Conservation (phyloP, 2,888 invertebrate species). For the Piscicola geometra region DNA sequence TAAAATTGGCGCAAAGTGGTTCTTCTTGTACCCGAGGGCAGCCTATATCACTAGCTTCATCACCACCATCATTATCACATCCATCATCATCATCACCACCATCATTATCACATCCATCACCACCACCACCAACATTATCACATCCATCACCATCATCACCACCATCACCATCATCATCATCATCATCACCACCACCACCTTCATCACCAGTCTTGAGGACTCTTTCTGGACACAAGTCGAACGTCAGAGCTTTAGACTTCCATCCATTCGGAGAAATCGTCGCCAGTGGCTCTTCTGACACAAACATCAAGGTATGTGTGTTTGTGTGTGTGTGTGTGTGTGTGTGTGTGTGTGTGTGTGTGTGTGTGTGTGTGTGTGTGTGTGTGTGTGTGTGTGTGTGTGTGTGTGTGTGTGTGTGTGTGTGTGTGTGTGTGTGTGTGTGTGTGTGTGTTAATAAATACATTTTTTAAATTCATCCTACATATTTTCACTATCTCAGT, state of each 20-base stretch:
- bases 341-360: not conserved
- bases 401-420: not conserved
- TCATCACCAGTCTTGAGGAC: slow-evolving; percentile 67
- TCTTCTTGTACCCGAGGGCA: too few relatives aligned
- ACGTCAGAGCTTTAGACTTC: slow-evolving; percentile 82
- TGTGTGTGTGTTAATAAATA: not conserved
- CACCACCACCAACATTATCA: too few relatives aligned
- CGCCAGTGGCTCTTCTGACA: slow-evolving; percentile 87
- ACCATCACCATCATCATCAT: too few relatives aligned
- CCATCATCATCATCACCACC: too few relatives aligned
- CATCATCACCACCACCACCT: too few relatives aligned
- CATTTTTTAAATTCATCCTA: too few relatives aligned
- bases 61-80: too few relatives aligned
- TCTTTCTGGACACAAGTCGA: slow-evolving; percentile 79
- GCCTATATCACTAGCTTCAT: too few relatives aligned
- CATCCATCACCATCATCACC: too few relatives aligned
- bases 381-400: not conserved
- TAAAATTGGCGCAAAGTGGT: too few relatives aligned
- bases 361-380: not conserved
- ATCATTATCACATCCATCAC: too few relatives aligned
- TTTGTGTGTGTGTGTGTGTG: not conserved
- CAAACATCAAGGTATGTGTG: slow-evolving; percentile 67
- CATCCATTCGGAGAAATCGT: slow-evolving; percentile 92
- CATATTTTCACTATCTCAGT: slow-evolving; percentile 53
- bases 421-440: not conserved